Evolutionary conservation across 2,113 vertebrate genomes (phyloP).

Genomic region (Tretioscincus oriximinensis): DNA sequence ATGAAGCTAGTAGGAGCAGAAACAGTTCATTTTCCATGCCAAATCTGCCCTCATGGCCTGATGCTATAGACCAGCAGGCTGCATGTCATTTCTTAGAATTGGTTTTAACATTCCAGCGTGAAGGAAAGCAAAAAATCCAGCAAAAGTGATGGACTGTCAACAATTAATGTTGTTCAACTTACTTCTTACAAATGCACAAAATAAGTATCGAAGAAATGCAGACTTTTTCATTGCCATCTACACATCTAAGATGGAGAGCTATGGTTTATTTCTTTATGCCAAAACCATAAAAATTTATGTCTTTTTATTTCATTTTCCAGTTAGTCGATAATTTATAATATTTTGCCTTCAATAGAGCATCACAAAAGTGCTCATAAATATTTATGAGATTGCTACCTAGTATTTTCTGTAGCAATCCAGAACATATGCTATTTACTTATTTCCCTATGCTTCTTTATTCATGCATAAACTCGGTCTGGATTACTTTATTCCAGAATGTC

Average conservation of each 20-base stretch:
- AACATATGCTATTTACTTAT: not conserved
- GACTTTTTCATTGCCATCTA: not conserved
- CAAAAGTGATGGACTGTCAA: not conserved
- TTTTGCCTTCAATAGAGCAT: not conserved
- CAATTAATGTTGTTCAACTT: not conserved
- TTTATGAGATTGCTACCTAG: not conserved
- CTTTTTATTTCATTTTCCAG: not conserved
- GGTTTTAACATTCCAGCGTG: not conserved
- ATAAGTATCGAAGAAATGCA: not conserved
- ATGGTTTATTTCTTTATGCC: no score
- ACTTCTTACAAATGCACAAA: not conserved
- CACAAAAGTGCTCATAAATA: not conserved
- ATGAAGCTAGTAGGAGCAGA: constrained; percentile 58
- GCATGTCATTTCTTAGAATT: not conserved
- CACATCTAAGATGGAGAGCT: not conserved
- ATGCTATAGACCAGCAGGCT: not conserved
- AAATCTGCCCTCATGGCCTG: not conserved
- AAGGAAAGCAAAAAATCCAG: not conserved
- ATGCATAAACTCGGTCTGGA: no score
- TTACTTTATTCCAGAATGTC: no score
- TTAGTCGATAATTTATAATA: not conserved
- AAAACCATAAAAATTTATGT: no score
- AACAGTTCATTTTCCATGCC: constrained; percentile 24
- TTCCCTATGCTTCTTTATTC: no score
- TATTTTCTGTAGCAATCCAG: not conserved